Evolutionary conservation across 2,797 vertebrate genomes (phyloP).

Genomic region (Cyclopterus lumpus): DNA sequence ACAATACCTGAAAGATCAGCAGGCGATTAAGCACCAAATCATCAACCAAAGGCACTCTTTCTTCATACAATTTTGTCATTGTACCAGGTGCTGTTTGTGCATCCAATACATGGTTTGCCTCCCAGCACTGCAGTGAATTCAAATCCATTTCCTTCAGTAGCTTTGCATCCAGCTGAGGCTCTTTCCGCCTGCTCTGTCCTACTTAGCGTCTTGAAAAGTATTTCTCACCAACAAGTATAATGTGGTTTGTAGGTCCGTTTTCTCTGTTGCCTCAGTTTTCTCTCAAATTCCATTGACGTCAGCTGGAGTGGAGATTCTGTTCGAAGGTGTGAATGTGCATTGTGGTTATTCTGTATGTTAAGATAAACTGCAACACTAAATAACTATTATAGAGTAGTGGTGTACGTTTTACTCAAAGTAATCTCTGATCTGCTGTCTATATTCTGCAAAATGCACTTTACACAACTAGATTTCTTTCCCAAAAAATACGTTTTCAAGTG

Average conservation of each 20-base stretch:
- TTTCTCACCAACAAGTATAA: constrained; percentile 3
- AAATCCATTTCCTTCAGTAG: constrained; percentile 41
- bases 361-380: neutral
- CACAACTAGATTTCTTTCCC: neutral
- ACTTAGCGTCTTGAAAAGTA: constrained; percentile 20
- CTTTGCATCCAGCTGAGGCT: constrained; percentile 62
- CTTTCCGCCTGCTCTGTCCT: constrained; percentile 33
- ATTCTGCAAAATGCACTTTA: neutral
- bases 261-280: neutral
- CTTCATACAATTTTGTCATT: constrained; percentile 19
- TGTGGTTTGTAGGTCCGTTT: neutral
- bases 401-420: neutral
- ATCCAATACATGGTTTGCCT: constrained; percentile 36
- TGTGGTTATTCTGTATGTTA: constrained; percentile 1
- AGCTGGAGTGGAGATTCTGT: neutral
- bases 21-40: constrained; percentile 17
- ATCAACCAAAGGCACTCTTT: constrained; percentile 14
- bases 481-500: neutral
- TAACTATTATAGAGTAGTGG: neutral
- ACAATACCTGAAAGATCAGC: constrained; percentile 21
- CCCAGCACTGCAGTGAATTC: constrained; percentile 47
- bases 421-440: neutral
- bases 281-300: neutral
- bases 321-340: neutral
- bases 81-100: constrained; percentile 59